phyloP scores from a whole-genome alignment of 2,797 vertebrate genomes.

The Lithobates pipiens region DNA sequence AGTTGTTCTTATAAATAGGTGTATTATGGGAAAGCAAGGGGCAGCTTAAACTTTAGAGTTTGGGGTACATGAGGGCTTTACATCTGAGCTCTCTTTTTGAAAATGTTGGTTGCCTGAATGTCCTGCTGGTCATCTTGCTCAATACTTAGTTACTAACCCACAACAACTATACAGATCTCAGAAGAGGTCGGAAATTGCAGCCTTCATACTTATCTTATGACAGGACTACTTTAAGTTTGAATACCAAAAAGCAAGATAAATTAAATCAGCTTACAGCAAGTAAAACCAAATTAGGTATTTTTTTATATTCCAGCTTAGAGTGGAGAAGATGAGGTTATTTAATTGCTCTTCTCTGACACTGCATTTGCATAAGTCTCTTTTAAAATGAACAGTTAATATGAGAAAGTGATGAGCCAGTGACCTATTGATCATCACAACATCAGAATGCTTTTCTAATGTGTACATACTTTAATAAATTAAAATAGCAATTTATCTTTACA shows the following conservation, averaged over 20 bases:
- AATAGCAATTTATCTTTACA: background rate
- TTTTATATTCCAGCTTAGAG: background rate
- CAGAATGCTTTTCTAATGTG: constrained; percentile 23
- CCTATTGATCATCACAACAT: constrained; percentile 20
- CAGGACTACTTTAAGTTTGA: background rate
- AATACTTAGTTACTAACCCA: too few species aligned
- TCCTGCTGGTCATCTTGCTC: too few species aligned
- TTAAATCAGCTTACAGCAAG: background rate
- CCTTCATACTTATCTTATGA: too few species aligned
- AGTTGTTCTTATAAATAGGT: too few species aligned
- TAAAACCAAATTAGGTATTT: background rate
- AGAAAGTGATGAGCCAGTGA: constrained; percentile 5
- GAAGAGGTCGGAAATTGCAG: too few species aligned
- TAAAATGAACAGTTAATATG: constrained; percentile 26
- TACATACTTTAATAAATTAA: constrained; percentile 9
- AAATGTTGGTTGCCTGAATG: too few species aligned
- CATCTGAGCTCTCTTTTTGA: too few species aligned
- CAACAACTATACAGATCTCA: too few species aligned
- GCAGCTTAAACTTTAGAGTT: too few species aligned
- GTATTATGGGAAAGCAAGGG: too few species aligned
- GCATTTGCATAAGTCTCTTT: constrained; percentile 16
- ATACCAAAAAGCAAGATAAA: background rate
- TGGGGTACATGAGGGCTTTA: too few species aligned
- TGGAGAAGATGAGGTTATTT: background rate
- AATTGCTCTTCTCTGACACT: background rate